Evolutionary conservation across 2,797 vertebrate species (phyloP).

Genomic region (Menidia menidia): DNA sequence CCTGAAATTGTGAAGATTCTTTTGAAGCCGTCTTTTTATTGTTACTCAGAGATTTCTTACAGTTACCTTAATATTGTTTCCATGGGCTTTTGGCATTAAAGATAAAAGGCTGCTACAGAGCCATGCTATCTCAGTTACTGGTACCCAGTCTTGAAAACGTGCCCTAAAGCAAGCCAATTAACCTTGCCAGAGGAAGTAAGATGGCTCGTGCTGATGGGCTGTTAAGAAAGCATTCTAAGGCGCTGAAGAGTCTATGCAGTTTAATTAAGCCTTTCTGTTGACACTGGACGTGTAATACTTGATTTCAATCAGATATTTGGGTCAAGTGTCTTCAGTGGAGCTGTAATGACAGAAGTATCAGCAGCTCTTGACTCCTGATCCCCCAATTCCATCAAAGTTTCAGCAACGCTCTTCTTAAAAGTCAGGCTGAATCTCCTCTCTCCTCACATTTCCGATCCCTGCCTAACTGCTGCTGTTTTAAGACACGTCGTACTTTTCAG

Average conservation of each 20-base stretch:
- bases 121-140: constrained; percentile 48
- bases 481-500: constrained; percentile 14
- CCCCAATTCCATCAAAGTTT: constrained; percentile 25
- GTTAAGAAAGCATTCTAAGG: constrained; percentile 33
- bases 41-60: constrained; percentile 30
- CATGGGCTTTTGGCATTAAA: constrained; percentile 50
- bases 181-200: constrained; percentile 56
- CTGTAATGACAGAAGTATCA: constrained; percentile 41
- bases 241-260: constrained; percentile 40
- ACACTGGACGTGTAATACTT: constrained; percentile 54
- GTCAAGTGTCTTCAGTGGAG: constrained; percentile 56
- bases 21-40: constrained; percentile 42
- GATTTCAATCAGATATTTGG: constrained; percentile 58
- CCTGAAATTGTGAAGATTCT: not conserved
- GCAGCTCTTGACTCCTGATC: constrained; percentile 22
- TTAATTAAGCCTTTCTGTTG: constrained; percentile 64
- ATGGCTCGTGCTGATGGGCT: constrained; percentile 31
- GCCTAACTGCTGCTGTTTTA: not conserved
- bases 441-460: constrained; percentile 10
- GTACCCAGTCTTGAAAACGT: constrained; percentile 48
- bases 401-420: constrained; percentile 27
- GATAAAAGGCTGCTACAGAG: constrained; percentile 56
- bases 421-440: constrained; percentile 13
- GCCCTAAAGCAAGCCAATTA: constrained; percentile 64
- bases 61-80: constrained; percentile 47